phyloP scores from a whole-genome alignment of 2,797 vertebrate species.

The Chrysocyon brachyurus region DNA sequence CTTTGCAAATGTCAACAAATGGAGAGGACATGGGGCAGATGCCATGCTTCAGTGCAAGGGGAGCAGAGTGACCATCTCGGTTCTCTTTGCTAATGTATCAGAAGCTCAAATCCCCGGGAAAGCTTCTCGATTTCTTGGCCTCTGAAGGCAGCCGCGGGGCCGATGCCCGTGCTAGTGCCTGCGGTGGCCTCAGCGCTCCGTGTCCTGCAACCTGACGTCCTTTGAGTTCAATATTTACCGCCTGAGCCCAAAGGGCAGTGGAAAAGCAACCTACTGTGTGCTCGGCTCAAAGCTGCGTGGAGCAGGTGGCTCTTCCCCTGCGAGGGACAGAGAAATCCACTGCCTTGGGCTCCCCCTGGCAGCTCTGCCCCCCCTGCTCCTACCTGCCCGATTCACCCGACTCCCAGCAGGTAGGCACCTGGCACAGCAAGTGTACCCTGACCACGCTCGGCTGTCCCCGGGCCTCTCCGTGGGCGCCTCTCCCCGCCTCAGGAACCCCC shows the following conservation, averaged over 20 bases:
- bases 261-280: slow-evolving; percentile 65
- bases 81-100: slow-evolving; percentile 76
- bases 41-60: slow-evolving; percentile 49
- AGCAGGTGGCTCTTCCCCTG: slow-evolving; percentile 71
- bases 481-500: not conserved
- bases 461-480: not conserved
- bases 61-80: slow-evolving; percentile 50
- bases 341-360: slow-evolving; percentile 51
- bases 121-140: not conserved
- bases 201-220: not conserved
- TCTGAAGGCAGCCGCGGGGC: slow-evolving; percentile 40
- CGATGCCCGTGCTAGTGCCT: not conserved
- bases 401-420: slow-evolving; percentile 49
- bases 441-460: slow-evolving; percentile 30
- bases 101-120: slow-evolving; percentile 54
- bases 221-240: not conserved
- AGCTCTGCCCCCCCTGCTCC: slow-evolving; percentile 21
- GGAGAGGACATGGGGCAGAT: slow-evolving; percentile 73
- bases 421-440: slow-evolving; percentile 52
- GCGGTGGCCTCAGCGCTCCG: not conserved
- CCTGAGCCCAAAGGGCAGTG: slow-evolving; percentile 7
- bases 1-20: slow-evolving; percentile 73
- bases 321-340: not conserved
- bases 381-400: slow-evolving; percentile 16
- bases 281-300: slow-evolving; percentile 45